phyloP scores from a whole-genome alignment of 2,888 invertebrate genomes.

The Nudaria mundana region DNA sequence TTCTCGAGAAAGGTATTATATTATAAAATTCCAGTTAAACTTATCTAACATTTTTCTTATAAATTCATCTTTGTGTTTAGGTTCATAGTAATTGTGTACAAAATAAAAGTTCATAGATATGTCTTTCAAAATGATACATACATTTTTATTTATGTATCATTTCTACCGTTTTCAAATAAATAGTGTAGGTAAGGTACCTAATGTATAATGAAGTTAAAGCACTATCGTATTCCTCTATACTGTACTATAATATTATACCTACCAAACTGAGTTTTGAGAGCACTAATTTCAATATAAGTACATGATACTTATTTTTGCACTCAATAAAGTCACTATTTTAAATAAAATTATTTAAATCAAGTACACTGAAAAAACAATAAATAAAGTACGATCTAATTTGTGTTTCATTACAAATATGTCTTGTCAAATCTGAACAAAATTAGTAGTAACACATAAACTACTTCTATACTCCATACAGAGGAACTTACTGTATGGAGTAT shows the following conservation, averaged over 20 bases:
- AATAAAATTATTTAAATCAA: slow-evolving; percentile 66
- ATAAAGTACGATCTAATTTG: slow-evolving; percentile 51
- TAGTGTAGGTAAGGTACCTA: too few species aligned
- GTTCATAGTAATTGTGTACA: too few species aligned
- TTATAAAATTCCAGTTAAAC: too few species aligned
- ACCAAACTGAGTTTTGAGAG: slow-evolving; percentile 50
- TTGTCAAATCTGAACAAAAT: neutral
- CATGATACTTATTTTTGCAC: slow-evolving; percentile 74
- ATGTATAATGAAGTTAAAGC: slow-evolving; percentile 19
- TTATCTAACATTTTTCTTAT: too few species aligned
- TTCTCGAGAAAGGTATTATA: too few species aligned
- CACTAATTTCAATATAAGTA: slow-evolving; percentile 69
- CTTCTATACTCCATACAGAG: too few species aligned
- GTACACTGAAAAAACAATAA: slow-evolving; percentile 72
- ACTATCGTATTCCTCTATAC: slow-evolving; percentile 25
- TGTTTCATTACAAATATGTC: slow-evolving; percentile 44
- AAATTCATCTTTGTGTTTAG: too few species aligned
- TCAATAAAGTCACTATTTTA: slow-evolving; percentile 75
- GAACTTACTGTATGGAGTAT: too few species aligned
- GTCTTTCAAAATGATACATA: too few species aligned
- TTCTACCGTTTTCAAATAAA: too few species aligned
- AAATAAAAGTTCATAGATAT: too few species aligned
- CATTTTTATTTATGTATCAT: too few species aligned
- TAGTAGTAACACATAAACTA: neutral
- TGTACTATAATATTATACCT: slow-evolving; percentile 16